Evolutionary conservation across 2,888 invertebrate genomes (phyloP).

Genomic region (Ophion ellenae): DNA sequence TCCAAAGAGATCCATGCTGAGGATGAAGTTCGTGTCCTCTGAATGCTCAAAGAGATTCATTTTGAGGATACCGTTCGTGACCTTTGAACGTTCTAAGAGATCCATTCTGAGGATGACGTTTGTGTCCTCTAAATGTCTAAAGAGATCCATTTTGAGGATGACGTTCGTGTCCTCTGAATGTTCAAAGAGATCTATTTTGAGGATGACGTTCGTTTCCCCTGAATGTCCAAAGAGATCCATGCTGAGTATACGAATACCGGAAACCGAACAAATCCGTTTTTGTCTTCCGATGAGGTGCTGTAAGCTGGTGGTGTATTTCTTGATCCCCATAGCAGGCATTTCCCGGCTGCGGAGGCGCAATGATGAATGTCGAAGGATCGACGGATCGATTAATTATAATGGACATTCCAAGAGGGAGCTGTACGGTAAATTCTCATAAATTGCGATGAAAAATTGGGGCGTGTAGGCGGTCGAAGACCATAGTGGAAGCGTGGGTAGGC

Average conservation of each 20-base stretch:
- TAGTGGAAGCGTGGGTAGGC: neutral
- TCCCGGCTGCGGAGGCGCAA: neutral
- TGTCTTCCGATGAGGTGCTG: no score
- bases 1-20: neutral
- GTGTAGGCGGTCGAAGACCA: neutral
- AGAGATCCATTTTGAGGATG: neutral
- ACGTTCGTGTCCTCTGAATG: no score
- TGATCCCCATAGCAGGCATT: neutral
- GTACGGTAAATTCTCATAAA: constrained; percentile 26
- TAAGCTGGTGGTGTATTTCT: no score
- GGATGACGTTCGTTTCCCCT: no score
- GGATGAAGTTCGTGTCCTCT: no score
- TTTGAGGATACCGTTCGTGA: neutral
- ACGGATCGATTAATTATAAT: constrained; percentile 27
- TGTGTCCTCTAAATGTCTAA: neutral
- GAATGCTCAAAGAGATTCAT: neutral
- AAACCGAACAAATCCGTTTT: no score
- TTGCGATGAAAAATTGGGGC: constrained; percentile 47
- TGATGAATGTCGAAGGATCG: constrained; percentile 25
- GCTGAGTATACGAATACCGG: no score
- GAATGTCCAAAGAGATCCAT: neutral
- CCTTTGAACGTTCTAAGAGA: neutral
- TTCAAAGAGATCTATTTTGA: neutral
- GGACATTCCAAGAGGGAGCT: neutral
- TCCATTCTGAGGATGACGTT: no score